A percentile compares a stretch with the other conserved stretches of the same genome.
phyloP scores from a whole-genome alignment of 2,888 invertebrate genomes.

The Stegophylla sp. region DNA sequence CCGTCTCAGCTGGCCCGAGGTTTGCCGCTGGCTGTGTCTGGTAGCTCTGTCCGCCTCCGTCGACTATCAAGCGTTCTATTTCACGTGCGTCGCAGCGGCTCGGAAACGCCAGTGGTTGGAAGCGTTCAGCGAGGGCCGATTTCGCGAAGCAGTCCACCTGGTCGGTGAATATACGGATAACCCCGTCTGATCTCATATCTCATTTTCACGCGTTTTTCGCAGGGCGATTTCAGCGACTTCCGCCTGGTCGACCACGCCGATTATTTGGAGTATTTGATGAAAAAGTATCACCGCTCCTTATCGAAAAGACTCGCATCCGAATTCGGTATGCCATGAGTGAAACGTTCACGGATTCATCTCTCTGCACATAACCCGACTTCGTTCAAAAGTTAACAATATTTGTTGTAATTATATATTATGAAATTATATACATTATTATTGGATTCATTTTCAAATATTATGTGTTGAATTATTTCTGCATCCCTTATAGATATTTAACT shows the following conservation, averaged over 20 bases:
- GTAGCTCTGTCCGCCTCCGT: conserved; percentile 3
- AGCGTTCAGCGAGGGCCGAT: conserved; percentile 21
- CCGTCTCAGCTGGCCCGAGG: conserved; percentile 33
- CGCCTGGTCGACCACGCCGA: conserved; percentile 29
- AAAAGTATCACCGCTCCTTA: conserved; percentile 11
- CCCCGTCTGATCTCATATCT: no score
- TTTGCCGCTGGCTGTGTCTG: conserved; percentile 48
- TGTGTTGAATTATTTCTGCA: no score
- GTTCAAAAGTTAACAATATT: no score
- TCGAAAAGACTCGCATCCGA: conserved; percentile 23
- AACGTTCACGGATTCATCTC: not conserved
- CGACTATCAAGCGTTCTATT: conserved; percentile 42
- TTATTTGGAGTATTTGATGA: conserved; percentile 35
- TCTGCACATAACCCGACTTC: no score
- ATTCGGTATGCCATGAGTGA: conserved; percentile 27
- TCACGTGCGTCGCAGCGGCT: conserved; percentile 22
- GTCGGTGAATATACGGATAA: not conserved
- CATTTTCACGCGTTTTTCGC: not conserved
- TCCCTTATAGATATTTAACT: no score
- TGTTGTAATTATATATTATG: no score
- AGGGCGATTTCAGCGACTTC: conserved; percentile 28
- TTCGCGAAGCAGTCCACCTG: conserved; percentile 20
- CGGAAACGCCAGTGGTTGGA: conserved; percentile 30
- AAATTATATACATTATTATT: no score
- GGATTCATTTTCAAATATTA: no score